These are phyloP conservation scores for Neofelis nebulosa DNA, from an alignment of 2,113 vertebrate genomes.

Conservation along the genomic window DNA sequence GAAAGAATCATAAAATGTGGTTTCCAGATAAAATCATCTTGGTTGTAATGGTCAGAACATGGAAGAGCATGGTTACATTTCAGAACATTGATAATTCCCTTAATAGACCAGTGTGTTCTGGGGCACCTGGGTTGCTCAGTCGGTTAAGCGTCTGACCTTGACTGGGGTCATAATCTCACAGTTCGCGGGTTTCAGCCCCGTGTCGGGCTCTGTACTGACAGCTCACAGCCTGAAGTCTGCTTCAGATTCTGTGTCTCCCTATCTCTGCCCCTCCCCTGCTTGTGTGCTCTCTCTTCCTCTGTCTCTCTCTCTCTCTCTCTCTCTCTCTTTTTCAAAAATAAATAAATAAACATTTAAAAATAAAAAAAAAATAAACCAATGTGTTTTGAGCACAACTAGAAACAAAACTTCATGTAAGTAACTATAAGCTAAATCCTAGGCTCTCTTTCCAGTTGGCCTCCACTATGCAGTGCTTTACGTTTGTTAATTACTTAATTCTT, in stretches of 20 bases:
- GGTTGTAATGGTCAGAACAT: background rate
- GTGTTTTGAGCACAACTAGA: background rate
- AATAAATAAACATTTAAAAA: no score
- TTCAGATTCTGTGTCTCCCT: no score
- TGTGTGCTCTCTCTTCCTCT: no score
- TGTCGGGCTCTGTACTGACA: no score
- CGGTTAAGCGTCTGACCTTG: no score
- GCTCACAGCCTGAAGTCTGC: no score
- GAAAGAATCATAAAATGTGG: background rate
- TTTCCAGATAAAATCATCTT: background rate
- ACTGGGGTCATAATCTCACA: no score
- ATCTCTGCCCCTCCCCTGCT: no score
- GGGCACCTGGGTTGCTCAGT: no score
- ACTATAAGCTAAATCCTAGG: background rate
- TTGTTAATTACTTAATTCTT: constrained; percentile 6
- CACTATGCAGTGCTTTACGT: background rate
- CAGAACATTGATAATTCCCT: background rate
- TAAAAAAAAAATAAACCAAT: background rate
- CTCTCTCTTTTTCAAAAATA: no score
- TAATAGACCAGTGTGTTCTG: background rate
- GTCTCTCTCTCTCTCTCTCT: no score
- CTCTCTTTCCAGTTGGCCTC: background rate
- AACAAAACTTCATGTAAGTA: background rate
- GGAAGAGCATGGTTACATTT: background rate
- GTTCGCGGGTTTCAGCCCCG: no score